Evolutionary conservation across 2,888 invertebrate genomes (phyloP).

Genomic region (Drosophila picticornis): DNA sequence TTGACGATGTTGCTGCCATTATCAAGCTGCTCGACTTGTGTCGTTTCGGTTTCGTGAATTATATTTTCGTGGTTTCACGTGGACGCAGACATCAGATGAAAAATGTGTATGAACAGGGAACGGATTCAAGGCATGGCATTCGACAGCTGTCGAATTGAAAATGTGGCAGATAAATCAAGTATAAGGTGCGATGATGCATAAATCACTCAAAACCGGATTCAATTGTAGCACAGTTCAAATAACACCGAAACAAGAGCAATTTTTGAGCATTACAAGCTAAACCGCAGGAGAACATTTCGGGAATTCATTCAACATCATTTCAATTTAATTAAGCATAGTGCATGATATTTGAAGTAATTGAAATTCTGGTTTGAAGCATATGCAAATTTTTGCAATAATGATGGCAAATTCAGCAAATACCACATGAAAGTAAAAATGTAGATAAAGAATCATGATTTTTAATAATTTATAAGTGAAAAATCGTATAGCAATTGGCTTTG

Average conservation of each 20-base stretch:
- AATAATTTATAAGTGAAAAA: neutral
- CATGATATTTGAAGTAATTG: constrained; percentile 33
- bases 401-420: neutral
- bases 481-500: neutral
- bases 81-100: constrained; percentile 28
- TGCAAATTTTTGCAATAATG: constrained; percentile 18
- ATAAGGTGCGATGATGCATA: constrained; percentile 44
- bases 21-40: constrained; percentile 59
- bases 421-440: neutral
- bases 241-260: neutral
- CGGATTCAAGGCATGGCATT: constrained; percentile 45
- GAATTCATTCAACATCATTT: constrained; percentile 10
- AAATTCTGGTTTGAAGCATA: constrained; percentile 9
- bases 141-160: constrained; percentile 66
- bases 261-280: neutral
- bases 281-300: neutral
- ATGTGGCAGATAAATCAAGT: constrained; percentile 65
- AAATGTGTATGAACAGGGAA: constrained; percentile 41
- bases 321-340: constrained; percentile 17
- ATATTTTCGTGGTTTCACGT: constrained; percentile 28
- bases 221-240: constrained; percentile 3
- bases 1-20: constrained; percentile 31
- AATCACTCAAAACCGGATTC: constrained; percentile 30
- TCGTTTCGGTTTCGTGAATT: constrained; percentile 51
- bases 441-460: neutral